phyloP scores from a whole-genome alignment of 1,140 invertebrate species.

The Solenopsis invicta region DNA sequence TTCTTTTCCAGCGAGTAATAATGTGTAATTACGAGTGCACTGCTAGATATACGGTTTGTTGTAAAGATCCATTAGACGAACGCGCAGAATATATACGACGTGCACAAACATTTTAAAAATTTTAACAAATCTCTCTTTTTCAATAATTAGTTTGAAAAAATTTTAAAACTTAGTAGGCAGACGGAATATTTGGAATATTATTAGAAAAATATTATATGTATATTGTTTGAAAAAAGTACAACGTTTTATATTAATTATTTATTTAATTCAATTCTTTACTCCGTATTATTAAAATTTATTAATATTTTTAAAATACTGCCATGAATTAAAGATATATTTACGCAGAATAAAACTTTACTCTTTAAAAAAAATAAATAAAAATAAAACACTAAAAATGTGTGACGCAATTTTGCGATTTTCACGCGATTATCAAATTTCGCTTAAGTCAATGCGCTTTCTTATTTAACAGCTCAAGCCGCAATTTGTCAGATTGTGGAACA shows the following conservation, averaged over 20 bases:
- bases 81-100: background rate
- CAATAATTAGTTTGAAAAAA: constrained; percentile 9
- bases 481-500: background rate
- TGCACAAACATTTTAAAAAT: constrained; percentile 29
- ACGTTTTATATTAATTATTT: constrained; percentile 3
- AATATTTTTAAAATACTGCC: background rate
- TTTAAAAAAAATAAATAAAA: background rate
- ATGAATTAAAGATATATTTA: background rate
- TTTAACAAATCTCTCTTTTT: background rate
- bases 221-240: background rate
- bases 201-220: background rate
- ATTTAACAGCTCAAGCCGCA: constrained; percentile 14
- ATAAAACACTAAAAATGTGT: background rate
- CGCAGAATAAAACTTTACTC: background rate
- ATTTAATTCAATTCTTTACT: background rate
- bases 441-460: background rate
- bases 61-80: constrained; percentile 35
- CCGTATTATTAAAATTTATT: background rate
- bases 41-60: background rate
- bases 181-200: background rate
- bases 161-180: background rate
- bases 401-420: constrained; percentile 8
- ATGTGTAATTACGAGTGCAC: constrained; percentile 26
- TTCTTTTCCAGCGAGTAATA: constrained; percentile 22
- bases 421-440: background rate